These are phyloP conservation scores for Callosobruchus maculatus DNA, from an alignment of 2,888 invertebrate species.

Conservation along the genomic window DNA sequence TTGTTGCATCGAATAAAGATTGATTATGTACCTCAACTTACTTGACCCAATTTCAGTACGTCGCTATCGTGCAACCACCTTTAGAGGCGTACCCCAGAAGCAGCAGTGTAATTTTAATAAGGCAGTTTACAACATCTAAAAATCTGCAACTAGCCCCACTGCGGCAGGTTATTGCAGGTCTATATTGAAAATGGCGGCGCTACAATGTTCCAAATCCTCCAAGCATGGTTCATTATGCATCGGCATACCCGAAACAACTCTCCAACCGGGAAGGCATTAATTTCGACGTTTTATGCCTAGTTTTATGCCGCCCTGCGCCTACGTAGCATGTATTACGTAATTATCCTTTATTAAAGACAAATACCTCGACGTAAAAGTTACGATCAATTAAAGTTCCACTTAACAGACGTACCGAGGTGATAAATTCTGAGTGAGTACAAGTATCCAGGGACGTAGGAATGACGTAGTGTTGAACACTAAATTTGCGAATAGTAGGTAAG, in stretches of 20 bases:
- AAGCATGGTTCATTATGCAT: background rate
- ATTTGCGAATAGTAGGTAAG: too few relatives aligned
- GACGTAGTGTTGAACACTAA: background rate
- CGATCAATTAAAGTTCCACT: background rate
- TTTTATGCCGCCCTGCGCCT: conserved; percentile 11
- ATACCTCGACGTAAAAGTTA: background rate
- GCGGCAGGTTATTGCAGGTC: background rate
- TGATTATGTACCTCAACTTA: too few relatives aligned
- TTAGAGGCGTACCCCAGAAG: too few relatives aligned
- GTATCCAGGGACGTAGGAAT: background rate
- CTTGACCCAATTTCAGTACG: too few relatives aligned
- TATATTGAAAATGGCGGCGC: background rate
- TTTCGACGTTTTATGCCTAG: conserved; percentile 13
- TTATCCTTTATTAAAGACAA: background rate
- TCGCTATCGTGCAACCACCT: too few relatives aligned
- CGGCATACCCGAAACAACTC: background rate
- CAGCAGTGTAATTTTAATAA: too few relatives aligned
- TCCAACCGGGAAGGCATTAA: conserved; percentile 4
- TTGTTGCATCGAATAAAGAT: too few relatives aligned
- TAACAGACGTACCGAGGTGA: background rate
- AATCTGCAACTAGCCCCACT: too few relatives aligned
- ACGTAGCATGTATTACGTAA: background rate
- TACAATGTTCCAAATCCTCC: background rate
- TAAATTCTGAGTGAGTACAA: background rate
- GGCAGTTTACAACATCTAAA: too few relatives aligned